Conservation (phyloP, 2,797 vertebrate genomes). For the Sebastes ruberrimus region DNA sequence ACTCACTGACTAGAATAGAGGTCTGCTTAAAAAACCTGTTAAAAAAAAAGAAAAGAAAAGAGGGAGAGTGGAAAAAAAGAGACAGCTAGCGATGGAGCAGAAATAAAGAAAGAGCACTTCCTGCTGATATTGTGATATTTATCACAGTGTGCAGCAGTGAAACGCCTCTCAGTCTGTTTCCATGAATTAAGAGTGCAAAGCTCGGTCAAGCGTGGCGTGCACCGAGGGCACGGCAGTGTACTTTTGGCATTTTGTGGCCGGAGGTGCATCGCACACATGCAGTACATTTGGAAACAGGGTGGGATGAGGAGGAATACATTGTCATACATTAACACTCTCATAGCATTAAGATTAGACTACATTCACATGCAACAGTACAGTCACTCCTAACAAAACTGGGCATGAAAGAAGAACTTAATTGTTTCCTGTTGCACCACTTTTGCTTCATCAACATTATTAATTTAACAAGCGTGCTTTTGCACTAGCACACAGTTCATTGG, state of each 20-base stretch:
- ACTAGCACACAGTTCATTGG: neutral
- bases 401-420: neutral
- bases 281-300: neutral
- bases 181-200: conserved; percentile 5
- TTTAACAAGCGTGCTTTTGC: neutral
- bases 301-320: neutral
- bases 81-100: neutral
- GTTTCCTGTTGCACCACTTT: no score
- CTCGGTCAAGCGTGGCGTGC: conserved; percentile 4
- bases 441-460: neutral
- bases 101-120: neutral
- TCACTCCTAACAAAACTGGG: neutral
- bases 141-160: neutral
- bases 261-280: neutral
- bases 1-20: conserved; percentile 69
- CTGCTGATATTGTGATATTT: neutral
- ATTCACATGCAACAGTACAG: neutral
- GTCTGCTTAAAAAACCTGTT: conserved; percentile 36
- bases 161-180: neutral
- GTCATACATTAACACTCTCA: neutral
- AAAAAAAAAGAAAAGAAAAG: neutral
- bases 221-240: neutral
- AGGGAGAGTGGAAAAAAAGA: conserved; percentile 31
- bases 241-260: neutral
- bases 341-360: neutral